Base-by-base conservation (phyloP, 2,797 vertebrate genomes). In the Pangasius djambal region DNA sequence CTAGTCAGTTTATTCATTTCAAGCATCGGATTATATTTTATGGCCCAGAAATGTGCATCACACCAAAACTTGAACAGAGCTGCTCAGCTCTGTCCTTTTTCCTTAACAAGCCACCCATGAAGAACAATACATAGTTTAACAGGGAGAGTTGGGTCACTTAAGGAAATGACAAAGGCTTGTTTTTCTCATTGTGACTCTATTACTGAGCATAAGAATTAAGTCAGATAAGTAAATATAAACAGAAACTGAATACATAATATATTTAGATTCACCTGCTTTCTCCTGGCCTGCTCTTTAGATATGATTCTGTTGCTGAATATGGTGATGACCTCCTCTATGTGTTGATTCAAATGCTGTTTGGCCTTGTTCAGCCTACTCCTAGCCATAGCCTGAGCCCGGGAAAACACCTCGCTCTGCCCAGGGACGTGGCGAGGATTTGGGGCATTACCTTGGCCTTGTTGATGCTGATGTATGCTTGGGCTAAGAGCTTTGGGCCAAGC, bases 351-450 rank as follows among this genome's bases (percentile, higher is more conserved):
- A 0, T 92, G 95, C 77, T 93, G 93, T 91, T 95, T 94, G 37
- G 96, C 94, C 89, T 96, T 97, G 89, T 97, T 96, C 94, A 98
- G 95, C 85, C 94, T 92, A 88, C 91, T 93, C 91, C 91, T 96
- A 70, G 95, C 93, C 94, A 95, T 92, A 0, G 93, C 93, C 85
- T 92, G 93, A 34, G 94, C 94, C 89, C 91, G 95, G 2, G 90
- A 92, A 34, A 74, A 93, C 22, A 94, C 93, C 67, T 96, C 95
- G 10, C 91, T 89, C 84, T 18, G 88, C 77, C 84, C 83, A 91
- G 94, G 93, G 89, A 86, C 13, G 61, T 75, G 92, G 83, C 4
- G 79, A 52, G 87, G 3, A 78, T 83, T 78, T n/a, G 72, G 34
- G 84, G 85, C 13, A 20, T 86, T 75, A 44, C 25, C 52, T 78